phyloP scores from a whole-genome alignment of 2,113 vertebrate genomes.

The Climacteris rufus region DNA sequence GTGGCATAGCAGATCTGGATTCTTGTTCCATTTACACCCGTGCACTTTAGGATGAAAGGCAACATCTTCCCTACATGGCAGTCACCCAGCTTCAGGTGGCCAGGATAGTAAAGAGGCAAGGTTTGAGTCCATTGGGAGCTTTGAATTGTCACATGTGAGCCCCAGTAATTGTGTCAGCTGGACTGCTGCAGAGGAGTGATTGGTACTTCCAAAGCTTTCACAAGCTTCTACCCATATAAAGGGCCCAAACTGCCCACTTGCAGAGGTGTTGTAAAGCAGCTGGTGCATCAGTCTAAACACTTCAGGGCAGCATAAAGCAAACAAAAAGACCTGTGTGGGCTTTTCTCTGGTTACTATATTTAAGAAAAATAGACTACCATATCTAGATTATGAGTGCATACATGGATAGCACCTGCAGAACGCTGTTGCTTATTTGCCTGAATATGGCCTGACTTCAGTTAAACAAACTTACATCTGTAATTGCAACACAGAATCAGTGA shows the following conservation, averaged over 20 bases:
- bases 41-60: background rate
- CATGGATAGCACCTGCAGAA: background rate
- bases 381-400: background rate
- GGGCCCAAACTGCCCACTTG: background rate
- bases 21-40: background rate
- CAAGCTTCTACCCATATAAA: background rate
- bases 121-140: background rate
- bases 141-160: accelerated
- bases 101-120: background rate
- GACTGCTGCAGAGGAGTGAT: background rate
- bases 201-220: background rate
- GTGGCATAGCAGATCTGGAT: background rate
- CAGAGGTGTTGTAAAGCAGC: background rate
- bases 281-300: background rate
- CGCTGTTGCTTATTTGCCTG: background rate
- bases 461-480: background rate
- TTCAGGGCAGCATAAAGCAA: background rate
- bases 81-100: background rate
- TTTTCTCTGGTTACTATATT: background rate
- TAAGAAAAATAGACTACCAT: background rate
- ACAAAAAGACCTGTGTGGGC: background rate
- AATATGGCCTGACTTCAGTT: background rate
- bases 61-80: background rate
- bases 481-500: background rate
- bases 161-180: background rate